Base-by-base conservation (phyloP, 92 coral and sea anemone species). In the Heteractis magnifica region DNA sequence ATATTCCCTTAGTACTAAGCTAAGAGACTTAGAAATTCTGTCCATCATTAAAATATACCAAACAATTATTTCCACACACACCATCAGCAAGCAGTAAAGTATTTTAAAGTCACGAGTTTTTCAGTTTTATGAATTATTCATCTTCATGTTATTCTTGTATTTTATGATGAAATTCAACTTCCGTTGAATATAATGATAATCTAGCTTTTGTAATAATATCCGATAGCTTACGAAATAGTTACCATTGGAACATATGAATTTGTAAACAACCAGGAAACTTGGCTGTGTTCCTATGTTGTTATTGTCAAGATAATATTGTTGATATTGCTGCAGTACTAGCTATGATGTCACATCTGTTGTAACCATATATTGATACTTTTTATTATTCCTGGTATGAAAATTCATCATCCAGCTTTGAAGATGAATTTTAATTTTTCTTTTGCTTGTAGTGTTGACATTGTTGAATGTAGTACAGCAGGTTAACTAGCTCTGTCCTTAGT, bases 121-220 rank as follows among this genome's bases (percentile, higher is more conserved):
- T 68, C 49, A 26, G 14, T 68, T 65, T 68, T 6, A 68, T 68
- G 73, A 68, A 68, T 68, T 68, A 68, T 68, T 68, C 73, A 68
- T 23, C 16, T 20, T 20, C 4, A 12, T 13, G 10, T n/a, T 20
- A 12, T 68, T 68, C 49, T 68, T n/a, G 13, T 68, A 68, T 68
- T 26, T 20, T 18, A 2, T 18, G 26, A 18, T 18, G 21, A 64
- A 64, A 64, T 64, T 9, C 10, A 16, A 9, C 71, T 64, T 64
- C 7, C 71, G 0, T 19, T 64, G 10, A 64, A 64, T 19, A 64
- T 64, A 16, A 15, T 64, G 71, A 23, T 19, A 20, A 64, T 18
- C n/a, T 64, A 12, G 16, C 64, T 64, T 64, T 19, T 5, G 44
- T 18, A 5, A 64, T 16, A 3, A 19, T 64, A 9, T 64, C 71